Percentiles rank a stretch among this genome's conserved stretches.
Conservation (phyloP, 2,888 invertebrate species). For the Orchestes rusci region DNA sequence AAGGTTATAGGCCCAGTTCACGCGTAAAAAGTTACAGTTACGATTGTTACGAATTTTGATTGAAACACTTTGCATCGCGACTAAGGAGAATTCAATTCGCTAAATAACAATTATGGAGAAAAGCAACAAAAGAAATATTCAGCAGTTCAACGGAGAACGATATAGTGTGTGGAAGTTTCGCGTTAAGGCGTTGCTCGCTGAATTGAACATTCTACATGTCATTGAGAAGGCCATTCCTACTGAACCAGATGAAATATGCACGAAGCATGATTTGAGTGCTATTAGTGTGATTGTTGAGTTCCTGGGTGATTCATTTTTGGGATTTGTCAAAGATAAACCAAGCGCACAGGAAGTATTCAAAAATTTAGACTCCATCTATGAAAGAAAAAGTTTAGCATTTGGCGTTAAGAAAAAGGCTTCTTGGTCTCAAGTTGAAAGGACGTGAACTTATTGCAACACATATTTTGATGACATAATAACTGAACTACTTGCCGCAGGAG, state of each 20-base stretch:
- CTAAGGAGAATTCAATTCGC: no score
- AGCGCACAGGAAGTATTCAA: constrained; percentile 13
- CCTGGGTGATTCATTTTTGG: constrained; percentile 17
- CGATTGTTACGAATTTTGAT: no score
- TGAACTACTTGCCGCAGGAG: background rate
- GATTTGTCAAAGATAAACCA: constrained; percentile 9
- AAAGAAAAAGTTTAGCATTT: constrained; percentile 26
- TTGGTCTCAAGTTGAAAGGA: constrained; percentile 6
- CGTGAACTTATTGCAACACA: background rate
- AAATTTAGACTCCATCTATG: constrained; percentile 17
- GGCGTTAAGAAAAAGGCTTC: constrained; percentile 27
- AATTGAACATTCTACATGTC: constrained; percentile 14
- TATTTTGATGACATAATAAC: constrained; percentile 36
- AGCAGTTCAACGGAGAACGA: constrained; percentile 6
- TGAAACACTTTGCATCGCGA: no score
- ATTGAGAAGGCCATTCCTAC: constrained; percentile 9
- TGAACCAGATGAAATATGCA: constrained; percentile 9
- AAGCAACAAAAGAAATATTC: constrained; percentile 10
- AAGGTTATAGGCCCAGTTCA: no score
- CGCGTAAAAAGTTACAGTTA: no score
- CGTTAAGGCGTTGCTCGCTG: constrained; percentile 6
- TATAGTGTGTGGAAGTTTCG: constrained; percentile 18
- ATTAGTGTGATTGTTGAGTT: constrained; percentile 15
- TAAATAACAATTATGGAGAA: no score
- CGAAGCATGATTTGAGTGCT: constrained; percentile 9